Conservation (phyloP, 2,113 vertebrate genomes). For the Corydoras maculifer region DNA sequence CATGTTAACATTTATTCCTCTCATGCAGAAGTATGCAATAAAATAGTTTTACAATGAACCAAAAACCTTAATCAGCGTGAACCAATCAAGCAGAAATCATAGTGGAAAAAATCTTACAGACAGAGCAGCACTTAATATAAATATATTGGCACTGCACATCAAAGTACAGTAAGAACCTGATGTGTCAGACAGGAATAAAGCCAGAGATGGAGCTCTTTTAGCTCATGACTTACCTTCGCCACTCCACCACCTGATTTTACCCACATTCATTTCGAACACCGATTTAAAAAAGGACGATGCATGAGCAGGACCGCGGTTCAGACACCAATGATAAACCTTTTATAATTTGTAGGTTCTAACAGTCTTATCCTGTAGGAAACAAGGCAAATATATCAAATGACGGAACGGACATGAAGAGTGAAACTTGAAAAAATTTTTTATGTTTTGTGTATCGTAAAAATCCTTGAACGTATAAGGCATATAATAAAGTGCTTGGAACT, state of each 20-base stretch:
- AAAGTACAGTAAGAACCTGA: constrained; percentile 11
- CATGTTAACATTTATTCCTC: constrained; percentile 85
- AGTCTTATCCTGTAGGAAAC: constrained; percentile 33
- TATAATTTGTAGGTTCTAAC: constrained; percentile 21
- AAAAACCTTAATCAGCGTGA: constrained; percentile 51
- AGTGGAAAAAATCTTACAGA: constrained; percentile 43
- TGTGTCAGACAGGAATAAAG: constrained; percentile 2
- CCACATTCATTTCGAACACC: background rate
- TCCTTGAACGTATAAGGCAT: background rate
- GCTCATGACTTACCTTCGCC: background rate
- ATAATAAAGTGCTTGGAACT: constrained; percentile 38
- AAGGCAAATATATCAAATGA: constrained; percentile 20
- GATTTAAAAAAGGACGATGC: constrained; percentile 4
- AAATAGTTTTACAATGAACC: no score
- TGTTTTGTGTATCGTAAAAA: background rate
- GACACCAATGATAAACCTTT: background rate
- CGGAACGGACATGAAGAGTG: background rate
- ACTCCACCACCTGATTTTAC: background rate
- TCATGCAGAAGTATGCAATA: constrained; percentile 80
- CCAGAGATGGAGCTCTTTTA: background rate
- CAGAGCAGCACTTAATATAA: constrained; percentile 32
- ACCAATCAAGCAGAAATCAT: background rate
- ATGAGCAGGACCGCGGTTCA: constrained; percentile 7
- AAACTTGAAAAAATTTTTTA: background rate
- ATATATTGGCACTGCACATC: constrained; percentile 27